phyloP scores from a whole-genome alignment of 2,888 invertebrate species.

The Leucophora obtusa region DNA sequence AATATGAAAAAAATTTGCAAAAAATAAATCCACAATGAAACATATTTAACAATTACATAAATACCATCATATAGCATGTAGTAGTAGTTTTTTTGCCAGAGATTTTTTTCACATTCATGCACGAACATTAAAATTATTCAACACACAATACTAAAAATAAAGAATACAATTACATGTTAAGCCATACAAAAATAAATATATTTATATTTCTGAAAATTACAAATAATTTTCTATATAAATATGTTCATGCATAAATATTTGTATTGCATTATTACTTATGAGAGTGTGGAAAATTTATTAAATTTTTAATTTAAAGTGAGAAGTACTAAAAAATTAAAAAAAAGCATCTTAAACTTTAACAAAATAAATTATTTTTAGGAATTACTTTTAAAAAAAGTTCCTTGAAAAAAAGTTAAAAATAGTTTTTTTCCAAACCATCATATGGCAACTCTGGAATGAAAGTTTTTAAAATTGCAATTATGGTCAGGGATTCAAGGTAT shows the following conservation, averaged over 20 bases:
- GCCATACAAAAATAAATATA: slow-evolving; percentile 11
- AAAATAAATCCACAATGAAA: slow-evolving; percentile 41
- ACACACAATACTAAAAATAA: background rate
- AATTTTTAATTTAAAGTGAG: too few species aligned
- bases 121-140: background rate
- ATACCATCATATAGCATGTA: slow-evolving; percentile 23
- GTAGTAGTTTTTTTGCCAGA: slow-evolving; percentile 37
- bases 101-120: slow-evolving; percentile 15
- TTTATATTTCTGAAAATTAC: slow-evolving; percentile 23
- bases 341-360: too few species aligned
- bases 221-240: background rate
- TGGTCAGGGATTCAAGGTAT: too few species aligned
- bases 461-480: too few species aligned
- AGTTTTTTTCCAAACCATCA: too few species aligned
- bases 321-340: too few species aligned
- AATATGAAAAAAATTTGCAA: slow-evolving; percentile 19
- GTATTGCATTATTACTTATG: background rate
- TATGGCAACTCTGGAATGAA: too few species aligned
- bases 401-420: too few species aligned
- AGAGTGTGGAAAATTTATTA: background rate
- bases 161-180: slow-evolving; percentile 27
- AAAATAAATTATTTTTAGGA: too few species aligned
- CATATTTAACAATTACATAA: slow-evolving; percentile 60
- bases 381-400: too few species aligned
- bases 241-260: background rate